Evolutionary conservation across 2,797 vertebrate genomes (phyloP).

Genomic region (Pygocentrus nattereri): DNA sequence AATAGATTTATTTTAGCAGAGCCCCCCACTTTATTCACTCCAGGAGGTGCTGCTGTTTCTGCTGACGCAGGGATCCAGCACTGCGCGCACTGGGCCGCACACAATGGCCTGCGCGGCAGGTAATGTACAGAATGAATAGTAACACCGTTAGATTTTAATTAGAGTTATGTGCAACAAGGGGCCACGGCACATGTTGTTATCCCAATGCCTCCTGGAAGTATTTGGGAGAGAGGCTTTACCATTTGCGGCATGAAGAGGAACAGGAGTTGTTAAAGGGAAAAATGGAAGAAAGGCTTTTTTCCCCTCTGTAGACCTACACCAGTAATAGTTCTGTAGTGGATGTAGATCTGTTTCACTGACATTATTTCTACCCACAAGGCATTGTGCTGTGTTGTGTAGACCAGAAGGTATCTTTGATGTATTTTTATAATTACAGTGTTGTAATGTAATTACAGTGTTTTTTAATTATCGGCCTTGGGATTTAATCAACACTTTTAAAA

Average conservation of each 20-base stretch:
- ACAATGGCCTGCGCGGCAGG: conserved; percentile 50
- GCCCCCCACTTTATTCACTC: conserved; percentile 53
- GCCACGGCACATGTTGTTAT: conserved; percentile 45
- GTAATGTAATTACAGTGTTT: too few relatives aligned
- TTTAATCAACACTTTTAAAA: too few relatives aligned
- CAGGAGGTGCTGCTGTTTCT: conserved; percentile 54
- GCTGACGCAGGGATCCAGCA: conserved; percentile 51
- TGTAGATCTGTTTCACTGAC: conserved; percentile 7
- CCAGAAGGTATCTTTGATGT: too few relatives aligned
- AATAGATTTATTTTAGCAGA: conserved; percentile 56
- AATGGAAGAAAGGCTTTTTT: conserved; percentile 37
- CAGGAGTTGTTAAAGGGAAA: conserved; percentile 35
- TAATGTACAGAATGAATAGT: conserved; percentile 57
- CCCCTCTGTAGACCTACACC: conserved; percentile 10
- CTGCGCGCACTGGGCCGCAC: conserved; percentile 37
- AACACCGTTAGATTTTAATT: conserved; percentile 61
- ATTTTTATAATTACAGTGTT: too few relatives aligned
- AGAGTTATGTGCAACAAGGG: conserved; percentile 58
- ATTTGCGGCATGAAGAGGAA: conserved; percentile 44
- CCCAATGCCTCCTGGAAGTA: conserved; percentile 40
- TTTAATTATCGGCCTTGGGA: too few relatives aligned
- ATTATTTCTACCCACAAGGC: conserved; percentile 21
- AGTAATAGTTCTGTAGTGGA: conserved; percentile 3
- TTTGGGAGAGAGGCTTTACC: conserved; percentile 40
- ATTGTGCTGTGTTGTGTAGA: too few relatives aligned